Evolutionary conservation across 1,140 invertebrate genomes (phyloP), one percentile per base, ranked within the genome.

Genomic region (Zaprionus ghesquierei): DNA sequence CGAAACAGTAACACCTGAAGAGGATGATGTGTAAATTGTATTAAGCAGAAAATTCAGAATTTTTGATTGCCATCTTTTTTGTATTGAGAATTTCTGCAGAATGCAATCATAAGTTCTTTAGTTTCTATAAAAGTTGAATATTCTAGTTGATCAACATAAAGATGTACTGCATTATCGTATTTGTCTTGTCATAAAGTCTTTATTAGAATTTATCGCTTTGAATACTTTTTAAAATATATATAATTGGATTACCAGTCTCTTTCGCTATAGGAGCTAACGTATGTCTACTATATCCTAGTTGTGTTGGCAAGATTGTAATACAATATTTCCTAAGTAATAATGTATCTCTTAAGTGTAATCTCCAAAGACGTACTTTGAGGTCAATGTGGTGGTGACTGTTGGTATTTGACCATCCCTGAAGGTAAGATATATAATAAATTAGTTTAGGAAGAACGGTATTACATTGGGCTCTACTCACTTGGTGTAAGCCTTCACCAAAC

Each of bases 361-460:
- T 53, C 90, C 90, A 22, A 92, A 92, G 15, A 77, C 56, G 41
- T 89, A 91, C 64, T 89, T 90, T 6, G 65, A 55, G 23, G 90
- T 91, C 20, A 92, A 53, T 12, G 75, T 90, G n/a, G 77, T 89
- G n/a, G 90, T 91, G 6, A 90, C 79, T 10, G 90, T 75, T 33
- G 90, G 90, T 23, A 92, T 76, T 69, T 92, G 90, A 20, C 59
- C 58, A 33, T 79, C 69, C 22, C 90, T 91, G 51, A 12, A 75
- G 55, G 25, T 5, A n/a, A 51, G 33, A 12, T 5, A 1, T 1
- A 54, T 20, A 50, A 10, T 51, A 49, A 3, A 38, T 63, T 3
- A 31, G 18, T 49, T 65, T 29, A n/a, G 0, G 23, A 44, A 20
- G 18, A 20, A 53, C 51, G n/a, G 12, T 15, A 25, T 50, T 51